A percentile compares a stretch with the other conserved stretches of the same genome.
Conservation (phyloP, 2,888 invertebrate genomes). For the Eupeodes latifasciatus region DNA sequence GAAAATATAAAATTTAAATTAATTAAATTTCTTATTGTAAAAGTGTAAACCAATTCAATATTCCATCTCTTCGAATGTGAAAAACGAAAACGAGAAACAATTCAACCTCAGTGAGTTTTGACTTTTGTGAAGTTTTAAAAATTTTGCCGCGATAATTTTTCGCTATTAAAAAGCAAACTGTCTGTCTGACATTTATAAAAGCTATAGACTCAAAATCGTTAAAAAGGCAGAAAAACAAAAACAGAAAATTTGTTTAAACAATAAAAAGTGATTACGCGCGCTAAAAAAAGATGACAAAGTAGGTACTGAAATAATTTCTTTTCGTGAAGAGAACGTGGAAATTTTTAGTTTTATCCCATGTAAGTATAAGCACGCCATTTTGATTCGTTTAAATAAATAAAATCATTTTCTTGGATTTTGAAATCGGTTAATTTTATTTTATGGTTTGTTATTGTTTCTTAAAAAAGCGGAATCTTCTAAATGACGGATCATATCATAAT, state of each 20-base stretch:
- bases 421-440: not conserved
- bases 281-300: not conserved
- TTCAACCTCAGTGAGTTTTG: not conserved
- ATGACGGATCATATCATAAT: conserved; percentile 65
- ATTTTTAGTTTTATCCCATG: not conserved
- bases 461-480: conserved; percentile 61
- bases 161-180: conserved; percentile 7
- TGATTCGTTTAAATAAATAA: conserved; percentile 19
- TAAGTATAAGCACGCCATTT: conserved; percentile 35
- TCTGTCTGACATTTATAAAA: conserved; percentile 15
- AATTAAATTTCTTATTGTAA: conserved; percentile 12
- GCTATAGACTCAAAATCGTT: conserved; percentile 12
- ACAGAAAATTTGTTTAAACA: not conserved
- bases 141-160: conserved; percentile 58
- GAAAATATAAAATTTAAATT: conserved; percentile 36
- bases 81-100: not conserved
- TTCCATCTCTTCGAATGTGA: not conserved
- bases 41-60: not conserved
- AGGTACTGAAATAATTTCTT: not conserved
- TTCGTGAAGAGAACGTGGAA: not conserved
- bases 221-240: not conserved
- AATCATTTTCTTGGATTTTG: not conserved
- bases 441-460: conserved; percentile 63
- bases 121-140: conserved; percentile 7
- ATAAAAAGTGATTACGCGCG: conserved; percentile 8